Evolutionary conservation across 1,140 invertebrate genomes (phyloP), one percentile per base, ranked within the genome.

Genomic region (Camponotus pennsylvanicus): DNA sequence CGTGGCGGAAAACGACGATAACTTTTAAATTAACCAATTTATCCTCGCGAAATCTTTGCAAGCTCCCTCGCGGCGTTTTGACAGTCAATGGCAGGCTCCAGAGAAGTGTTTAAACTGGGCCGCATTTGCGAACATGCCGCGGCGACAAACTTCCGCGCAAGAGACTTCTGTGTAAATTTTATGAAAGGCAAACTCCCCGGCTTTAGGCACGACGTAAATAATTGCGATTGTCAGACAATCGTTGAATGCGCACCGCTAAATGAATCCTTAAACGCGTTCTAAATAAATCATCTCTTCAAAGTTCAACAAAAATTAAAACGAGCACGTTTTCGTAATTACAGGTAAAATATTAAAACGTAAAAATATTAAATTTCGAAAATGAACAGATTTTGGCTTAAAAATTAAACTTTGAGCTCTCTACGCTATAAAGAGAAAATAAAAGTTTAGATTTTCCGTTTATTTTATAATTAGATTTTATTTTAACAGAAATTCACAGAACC

Each of bases 1-100:
- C 69, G 15, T 27, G 5, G 34, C 15, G 15, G 21, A 42, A 69
- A 80, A 73, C 15, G 21, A 11, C 18, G 9, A 45, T 71, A 82
- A 82, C 66, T 82, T 82, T 73, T 45, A 80, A 80, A 70, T 71
- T n/a, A 82, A 61, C 27, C 45, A 82, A 82, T 82, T 82, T 45
- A 61, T n/a, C 32, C 52, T 42, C 1, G 18, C 18, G n/a, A 61
- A 73, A 71, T 18, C 37, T 59, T 45, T 52, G 40, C 2, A 59
- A 71, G 67, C 59, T 73, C 40, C 40, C 34, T 59, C 52, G n/a
- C 34, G 71, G 34, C 67, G 27, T 27, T 82, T 71, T 42, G 79
- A 82, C 52, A 82, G 18, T 69, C 67, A 59, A 73, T 73, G 40
- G 52, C 52, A 70, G 5, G 15, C 9, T 82, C 21, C 45, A 32